These are phyloP conservation scores for Discoglossus pictus DNA, from an alignment of 2,797 vertebrate genomes.

Conservation along the genomic window DNA sequence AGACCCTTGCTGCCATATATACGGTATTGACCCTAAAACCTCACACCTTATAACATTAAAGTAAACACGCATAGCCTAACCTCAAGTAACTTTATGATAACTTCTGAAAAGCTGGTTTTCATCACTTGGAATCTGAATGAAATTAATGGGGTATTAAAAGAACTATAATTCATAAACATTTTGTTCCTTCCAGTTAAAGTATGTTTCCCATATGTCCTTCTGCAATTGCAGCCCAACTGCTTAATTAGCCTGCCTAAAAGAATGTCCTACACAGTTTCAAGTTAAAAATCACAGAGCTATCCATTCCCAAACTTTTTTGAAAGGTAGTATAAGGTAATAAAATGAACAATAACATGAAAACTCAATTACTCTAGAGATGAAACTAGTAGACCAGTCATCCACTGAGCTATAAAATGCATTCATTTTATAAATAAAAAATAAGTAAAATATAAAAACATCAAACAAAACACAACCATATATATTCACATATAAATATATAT, in stretches of 20 bases:
- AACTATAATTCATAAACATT: conserved; percentile 50
- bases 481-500: too few relatives aligned
- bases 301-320: neutral
- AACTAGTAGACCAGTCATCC: too few relatives aligned
- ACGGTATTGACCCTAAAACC: conserved; percentile 44
- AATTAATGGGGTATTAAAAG: conserved; percentile 52
- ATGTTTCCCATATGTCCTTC: conserved; percentile 60
- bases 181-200: conserved; percentile 54
- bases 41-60: conserved; percentile 50
- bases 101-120: conserved; percentile 51
- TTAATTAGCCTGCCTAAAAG: conserved; percentile 33
- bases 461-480: too few relatives aligned
- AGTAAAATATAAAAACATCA: too few relatives aligned
- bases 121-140: conserved; percentile 46
- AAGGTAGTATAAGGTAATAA: neutral
- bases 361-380: too few relatives aligned
- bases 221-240: conserved; percentile 35
- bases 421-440: too few relatives aligned
- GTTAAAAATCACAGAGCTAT: conserved; percentile 10
- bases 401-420: too few relatives aligned
- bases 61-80: conserved; percentile 47
- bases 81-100: conserved; percentile 52
- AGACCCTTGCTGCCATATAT: conserved; percentile 23
- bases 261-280: conserved; percentile 29
- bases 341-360: too few relatives aligned